Percentiles rank a stretch among this genome's conserved stretches.
Evolutionary conservation across 2,888 invertebrate genomes (phyloP).

Genomic region (Folsomia candida): DNA sequence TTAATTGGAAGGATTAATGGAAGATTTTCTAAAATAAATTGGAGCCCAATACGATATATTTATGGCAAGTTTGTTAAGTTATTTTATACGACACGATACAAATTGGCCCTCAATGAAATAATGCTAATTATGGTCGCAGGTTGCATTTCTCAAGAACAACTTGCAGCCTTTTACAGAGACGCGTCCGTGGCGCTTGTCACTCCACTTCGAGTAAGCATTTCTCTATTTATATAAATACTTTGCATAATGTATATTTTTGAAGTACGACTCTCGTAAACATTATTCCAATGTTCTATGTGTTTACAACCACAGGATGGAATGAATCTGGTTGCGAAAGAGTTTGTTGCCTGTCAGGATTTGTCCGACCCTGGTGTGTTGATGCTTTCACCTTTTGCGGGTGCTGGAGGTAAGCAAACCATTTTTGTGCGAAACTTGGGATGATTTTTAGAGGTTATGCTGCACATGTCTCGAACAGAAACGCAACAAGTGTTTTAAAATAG

Average conservation of each 20-base stretch:
- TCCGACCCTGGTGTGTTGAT: slow-evolving; percentile 55
- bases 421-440: too few species aligned
- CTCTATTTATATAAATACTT: neutral
- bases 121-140: too few species aligned
- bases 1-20: slow-evolving; percentile 56
- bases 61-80: too few species aligned
- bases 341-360: slow-evolving; percentile 55
- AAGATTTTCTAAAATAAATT: slow-evolving; percentile 55
- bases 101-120: too few species aligned
- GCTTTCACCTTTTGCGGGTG: slow-evolving; percentile 57
- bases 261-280: too few species aligned
- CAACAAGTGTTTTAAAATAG: too few species aligned
- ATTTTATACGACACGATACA: too few species aligned
- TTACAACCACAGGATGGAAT: slow-evolving; percentile 53
- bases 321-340: slow-evolving; percentile 58
- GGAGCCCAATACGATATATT: slow-evolving; percentile 57
- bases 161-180: slow-evolving; percentile 56
- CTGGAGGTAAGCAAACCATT: slow-evolving; percentile 52
- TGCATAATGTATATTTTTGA: too few species aligned
- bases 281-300: too few species aligned
- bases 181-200: slow-evolving; percentile 56
- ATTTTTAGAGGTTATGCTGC: too few species aligned
- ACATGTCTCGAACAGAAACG: too few species aligned
- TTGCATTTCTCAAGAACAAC: slow-evolving; percentile 55
- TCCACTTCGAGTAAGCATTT: slow-evolving; percentile 52